phyloP scores from a whole-genome alignment of 2,888 invertebrate genomes.

The Tetanocera ferruginea region DNA sequence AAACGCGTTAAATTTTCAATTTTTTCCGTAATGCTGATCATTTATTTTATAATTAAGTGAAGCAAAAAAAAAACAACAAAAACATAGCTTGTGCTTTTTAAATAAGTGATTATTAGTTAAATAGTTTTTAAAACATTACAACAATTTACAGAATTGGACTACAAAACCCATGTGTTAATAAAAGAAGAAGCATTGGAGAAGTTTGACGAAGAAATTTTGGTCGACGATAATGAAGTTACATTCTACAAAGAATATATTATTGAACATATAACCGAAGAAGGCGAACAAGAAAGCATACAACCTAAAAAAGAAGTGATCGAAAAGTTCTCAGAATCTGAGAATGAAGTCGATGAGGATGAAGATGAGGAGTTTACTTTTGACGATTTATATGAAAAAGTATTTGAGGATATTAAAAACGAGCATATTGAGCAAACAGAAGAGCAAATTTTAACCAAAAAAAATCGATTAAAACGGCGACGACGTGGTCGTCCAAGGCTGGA shows the following conservation, averaged over 20 bases:
- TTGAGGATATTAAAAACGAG: conserved; percentile 34
- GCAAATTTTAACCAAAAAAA: not conserved
- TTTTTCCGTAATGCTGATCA: not conserved
- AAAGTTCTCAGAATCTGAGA: conserved; percentile 28
- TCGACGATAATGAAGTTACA: not conserved
- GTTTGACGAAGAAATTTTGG: not conserved
- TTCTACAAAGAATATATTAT: not conserved
- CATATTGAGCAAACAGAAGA: not conserved
- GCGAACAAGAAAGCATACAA: not conserved
- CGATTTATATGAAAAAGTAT: conserved; percentile 34
- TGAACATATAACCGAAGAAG: not conserved
- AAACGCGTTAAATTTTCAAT: no score
- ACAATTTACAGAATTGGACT: conserved; percentile 33
- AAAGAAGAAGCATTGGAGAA: conserved; percentile 17
- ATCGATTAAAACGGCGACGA: not conserved
- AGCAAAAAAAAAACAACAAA: not conserved
- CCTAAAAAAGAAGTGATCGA: conserved; percentile 17
- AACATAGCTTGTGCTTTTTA: not conserved
- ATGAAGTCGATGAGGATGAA: conserved; percentile 22
- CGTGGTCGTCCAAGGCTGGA: conserved; percentile 19
- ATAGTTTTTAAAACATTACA: conserved; percentile 20
- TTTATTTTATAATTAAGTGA: not conserved
- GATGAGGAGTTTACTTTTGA: conserved; percentile 30
- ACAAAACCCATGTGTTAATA: conserved; percentile 15
- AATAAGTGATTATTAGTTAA: conserved; percentile 3